phyloP scores from a whole-genome alignment of 2,113 vertebrate genomes.

The Brachionichthys hirsutus region DNA sequence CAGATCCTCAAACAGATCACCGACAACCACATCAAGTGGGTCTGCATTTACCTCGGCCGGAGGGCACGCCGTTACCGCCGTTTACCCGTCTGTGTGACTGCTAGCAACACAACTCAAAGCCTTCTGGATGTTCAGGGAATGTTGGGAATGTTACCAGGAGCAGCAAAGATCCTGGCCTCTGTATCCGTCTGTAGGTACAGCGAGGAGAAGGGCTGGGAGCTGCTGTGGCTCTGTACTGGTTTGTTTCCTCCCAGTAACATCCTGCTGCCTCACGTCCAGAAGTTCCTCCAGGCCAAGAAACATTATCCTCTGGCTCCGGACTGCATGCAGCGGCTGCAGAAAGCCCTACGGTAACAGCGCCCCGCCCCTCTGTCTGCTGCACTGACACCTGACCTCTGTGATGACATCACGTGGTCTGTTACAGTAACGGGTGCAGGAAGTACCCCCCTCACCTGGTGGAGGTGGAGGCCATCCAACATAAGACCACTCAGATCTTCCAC shows the following conservation, averaged over 20 bases:
- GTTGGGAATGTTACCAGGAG: no score
- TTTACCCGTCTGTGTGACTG: no score
- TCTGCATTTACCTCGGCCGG: not conserved
- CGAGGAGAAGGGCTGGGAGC: constrained; percentile 96
- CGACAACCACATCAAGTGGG: constrained; percentile 92
- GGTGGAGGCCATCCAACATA: constrained; percentile 98
- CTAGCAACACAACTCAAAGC: no score
- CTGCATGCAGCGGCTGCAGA: constrained; percentile 95
- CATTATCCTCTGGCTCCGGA: constrained; percentile 86
- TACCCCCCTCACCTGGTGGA: constrained; percentile 96
- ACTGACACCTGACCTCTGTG: no score
- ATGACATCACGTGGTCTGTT: not conserved
- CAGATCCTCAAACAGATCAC: constrained; percentile 98
- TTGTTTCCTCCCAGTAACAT: constrained; percentile 93
- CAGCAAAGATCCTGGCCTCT: no score
- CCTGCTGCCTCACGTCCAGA: constrained; percentile 92
- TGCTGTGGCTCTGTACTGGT: constrained; percentile 94
- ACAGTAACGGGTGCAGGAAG: constrained; percentile 93
- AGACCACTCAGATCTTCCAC: constrained; percentile 98
- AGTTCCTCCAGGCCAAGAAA: constrained; percentile 94
- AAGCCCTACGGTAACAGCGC: constrained; percentile 85
- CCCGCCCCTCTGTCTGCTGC: not conserved
- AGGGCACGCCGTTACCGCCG: no score
- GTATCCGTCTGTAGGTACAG: constrained; percentile 81
- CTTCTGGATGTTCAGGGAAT: no score